These are phyloP conservation scores for Glossophaga mutica DNA, from an alignment of 2,797 vertebrate species.

Conservation along the genomic window DNA sequence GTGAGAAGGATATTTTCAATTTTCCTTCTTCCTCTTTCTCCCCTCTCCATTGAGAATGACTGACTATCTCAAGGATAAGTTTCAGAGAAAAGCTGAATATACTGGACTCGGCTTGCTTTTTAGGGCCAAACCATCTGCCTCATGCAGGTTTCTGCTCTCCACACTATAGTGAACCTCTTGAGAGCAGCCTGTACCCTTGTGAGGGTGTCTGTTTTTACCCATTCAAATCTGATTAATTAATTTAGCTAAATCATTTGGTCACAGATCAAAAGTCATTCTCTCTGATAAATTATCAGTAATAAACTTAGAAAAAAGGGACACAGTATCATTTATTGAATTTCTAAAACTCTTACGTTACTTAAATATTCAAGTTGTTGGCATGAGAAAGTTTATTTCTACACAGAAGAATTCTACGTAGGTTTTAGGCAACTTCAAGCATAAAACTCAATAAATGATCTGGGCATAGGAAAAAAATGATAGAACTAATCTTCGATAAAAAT, in stretches of 20 bases:
- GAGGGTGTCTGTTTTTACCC: background rate
- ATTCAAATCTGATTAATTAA: background rate
- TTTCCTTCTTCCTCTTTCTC: background rate
- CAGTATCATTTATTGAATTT: background rate
- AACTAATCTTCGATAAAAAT: background rate
- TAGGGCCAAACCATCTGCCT: no score
- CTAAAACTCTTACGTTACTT: background rate
- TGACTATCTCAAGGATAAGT: background rate
- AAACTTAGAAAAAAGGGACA: background rate
- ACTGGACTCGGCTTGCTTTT: background rate
- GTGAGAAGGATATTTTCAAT: background rate
- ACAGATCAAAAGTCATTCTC: background rate
- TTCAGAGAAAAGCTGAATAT: background rate
- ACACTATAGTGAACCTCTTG: rapidly evolving
- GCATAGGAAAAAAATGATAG: background rate
- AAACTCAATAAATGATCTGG: background rate
- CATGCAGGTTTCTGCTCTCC: background rate
- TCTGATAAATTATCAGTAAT: background rate
- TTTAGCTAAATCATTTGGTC: background rate
- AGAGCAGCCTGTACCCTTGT: background rate
- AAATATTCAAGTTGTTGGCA: background rate
- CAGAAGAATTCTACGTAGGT: background rate
- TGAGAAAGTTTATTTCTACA: background rate
- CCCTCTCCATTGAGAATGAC: background rate
- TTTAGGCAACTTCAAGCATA: background rate